phyloP scores from a whole-genome alignment of 2,888 invertebrate genomes.

The Cecidostiba fungosa region DNA sequence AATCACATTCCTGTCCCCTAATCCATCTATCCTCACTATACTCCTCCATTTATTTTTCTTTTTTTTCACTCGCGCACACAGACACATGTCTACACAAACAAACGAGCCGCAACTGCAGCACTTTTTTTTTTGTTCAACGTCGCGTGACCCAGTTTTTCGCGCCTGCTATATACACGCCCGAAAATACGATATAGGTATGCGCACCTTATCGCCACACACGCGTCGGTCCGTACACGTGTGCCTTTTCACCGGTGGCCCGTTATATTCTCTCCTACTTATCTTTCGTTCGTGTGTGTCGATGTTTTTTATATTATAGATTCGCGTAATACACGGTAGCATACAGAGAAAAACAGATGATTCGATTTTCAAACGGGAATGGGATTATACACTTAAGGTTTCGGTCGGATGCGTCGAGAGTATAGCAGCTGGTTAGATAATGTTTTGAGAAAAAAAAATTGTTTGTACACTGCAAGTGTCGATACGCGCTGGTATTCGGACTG shows the following conservation, averaged over 20 bases:
- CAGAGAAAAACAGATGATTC: not conserved
- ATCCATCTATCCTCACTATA: not conserved
- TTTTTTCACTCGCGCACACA: not conserved
- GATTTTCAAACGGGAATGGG: not conserved
- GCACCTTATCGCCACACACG: not conserved
- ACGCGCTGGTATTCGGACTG: not conserved
- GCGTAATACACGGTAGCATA: not conserved
- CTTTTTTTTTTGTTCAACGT: not conserved
- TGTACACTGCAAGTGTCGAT: slow-evolving; percentile 12
- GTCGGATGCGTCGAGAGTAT: not conserved
- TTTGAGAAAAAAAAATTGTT: not conserved
- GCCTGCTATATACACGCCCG: not conserved
- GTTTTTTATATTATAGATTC: not conserved
- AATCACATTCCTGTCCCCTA: not conserved
- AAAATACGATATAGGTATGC: slow-evolving; percentile 18
- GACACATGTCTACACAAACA: not conserved
- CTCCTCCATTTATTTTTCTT: not conserved
- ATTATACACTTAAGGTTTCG: not conserved
- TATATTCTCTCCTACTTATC: not conserved
- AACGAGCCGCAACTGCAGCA: slow-evolving; percentile 1
- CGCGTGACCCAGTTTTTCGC: slow-evolving; percentile 26
- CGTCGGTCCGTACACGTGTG: not conserved
- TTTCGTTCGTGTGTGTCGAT: not conserved
- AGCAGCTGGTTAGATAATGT: not conserved
- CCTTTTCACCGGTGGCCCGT: not conserved